Evolutionary conservation across 2,888 invertebrate genomes (phyloP), one percentile per base, ranked within the genome.

Genomic region (Hydropsyche betteni): DNA sequence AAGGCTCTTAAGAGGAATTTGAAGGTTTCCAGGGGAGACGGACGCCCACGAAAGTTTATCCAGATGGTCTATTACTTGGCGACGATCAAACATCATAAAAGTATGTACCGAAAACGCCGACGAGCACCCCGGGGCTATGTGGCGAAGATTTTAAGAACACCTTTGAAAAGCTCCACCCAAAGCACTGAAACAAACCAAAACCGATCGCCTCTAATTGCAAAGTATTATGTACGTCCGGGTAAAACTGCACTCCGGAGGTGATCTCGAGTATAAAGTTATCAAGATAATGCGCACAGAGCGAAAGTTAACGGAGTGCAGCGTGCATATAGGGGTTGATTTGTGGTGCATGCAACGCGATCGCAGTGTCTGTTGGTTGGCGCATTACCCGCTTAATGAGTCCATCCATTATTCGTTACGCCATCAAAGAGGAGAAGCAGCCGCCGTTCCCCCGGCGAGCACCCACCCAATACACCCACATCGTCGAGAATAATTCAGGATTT

Each of bases 361-460:
- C 44, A 44, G 44, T 14, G 52, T 55, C 74, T 71, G 51, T 74
- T 76, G 68, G 55, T 58, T 72, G 68, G 72, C 73, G 69, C 78
- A 74, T 75, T 78, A 78, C 53, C 68, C 70, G 78, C 75, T 76
- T 78, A 78, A 78, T 78, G 78, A 78, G 78, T 64, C 76, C 75
- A 78, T 78, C 76, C 75, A 78, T 78, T 76, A 78, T 76, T 75
- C 72, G 53, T 55, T 55, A 36, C 61, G 55, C 58, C 52, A 61
- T 72, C 72, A 72, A 72, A 72, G 72, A 61, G 44, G 61, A 61
- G 72, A 24, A 58, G 61, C 52, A 58, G 33, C 33, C n/a, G 58
- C 55, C 38, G 58, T 14, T 72, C 8, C 38, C 36, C 38, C 52
- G 72, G 72, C 33, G 72, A 38, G 14, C 72, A 38, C 34, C 72